phyloP scores from a whole-genome alignment of 2,113 vertebrate species.

The Muntiacus reevesi region DNA sequence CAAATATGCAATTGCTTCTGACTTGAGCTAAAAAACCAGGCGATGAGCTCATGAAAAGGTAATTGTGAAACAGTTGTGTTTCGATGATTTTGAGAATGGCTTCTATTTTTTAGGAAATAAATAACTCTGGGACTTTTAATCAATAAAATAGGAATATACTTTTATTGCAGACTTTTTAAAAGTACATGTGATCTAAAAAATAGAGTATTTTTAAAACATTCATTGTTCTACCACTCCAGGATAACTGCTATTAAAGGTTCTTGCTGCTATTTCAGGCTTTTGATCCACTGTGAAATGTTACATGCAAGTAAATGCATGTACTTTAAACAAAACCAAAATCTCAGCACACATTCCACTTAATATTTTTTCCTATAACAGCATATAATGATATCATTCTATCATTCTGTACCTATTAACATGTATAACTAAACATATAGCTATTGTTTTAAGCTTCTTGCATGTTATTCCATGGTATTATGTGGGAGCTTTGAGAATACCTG shows the following conservation, averaged over 20 bases:
- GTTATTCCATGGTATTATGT: neutral
- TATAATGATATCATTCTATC: neutral
- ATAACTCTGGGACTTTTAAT: constrained; percentile 16
- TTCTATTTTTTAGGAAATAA: constrained; percentile 31
- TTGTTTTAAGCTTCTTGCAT: neutral
- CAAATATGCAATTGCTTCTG: constrained; percentile 44
- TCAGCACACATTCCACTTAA: neutral
- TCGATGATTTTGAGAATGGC: constrained; percentile 9
- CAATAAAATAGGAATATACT: neutral
- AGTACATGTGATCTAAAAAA: neutral
- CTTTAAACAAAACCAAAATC: constrained; percentile 17
- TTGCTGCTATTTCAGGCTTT: neutral
- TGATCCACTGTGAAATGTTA: neutral
- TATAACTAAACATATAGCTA: neutral
- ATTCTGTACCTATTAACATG: neutral
- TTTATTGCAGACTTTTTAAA: neutral
- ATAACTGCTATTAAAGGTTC: neutral
- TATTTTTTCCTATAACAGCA: neutral
- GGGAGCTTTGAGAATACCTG: neutral
- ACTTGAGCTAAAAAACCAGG: constrained; percentile 38
- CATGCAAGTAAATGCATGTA: neutral
- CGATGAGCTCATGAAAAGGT: neutral
- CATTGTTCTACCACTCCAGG: neutral
- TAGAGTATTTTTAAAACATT: neutral
- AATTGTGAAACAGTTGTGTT: neutral